Evolutionary conservation across 2,113 vertebrate species (phyloP), one percentile per base, ranked within the genome.

Genomic region (Syngnathus typhle): DNA sequence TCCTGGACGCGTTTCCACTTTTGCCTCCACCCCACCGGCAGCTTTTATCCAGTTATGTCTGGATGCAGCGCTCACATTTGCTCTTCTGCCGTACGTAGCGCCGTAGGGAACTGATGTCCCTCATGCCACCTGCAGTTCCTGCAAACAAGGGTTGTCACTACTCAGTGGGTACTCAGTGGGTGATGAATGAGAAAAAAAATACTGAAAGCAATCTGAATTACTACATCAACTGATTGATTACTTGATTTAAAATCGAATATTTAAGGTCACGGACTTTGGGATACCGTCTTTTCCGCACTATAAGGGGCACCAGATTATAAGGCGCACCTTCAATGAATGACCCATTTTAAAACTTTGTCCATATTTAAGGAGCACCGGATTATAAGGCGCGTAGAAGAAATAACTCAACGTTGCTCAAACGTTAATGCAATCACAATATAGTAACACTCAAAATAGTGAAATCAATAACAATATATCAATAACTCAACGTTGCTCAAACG

Each of bases 41-140:
- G 74, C 72, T 68, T 86, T 84, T 68, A 81, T 85, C 83, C 73
- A 68, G 83, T 84, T 86, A 75, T 58, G 61, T 81, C 72, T 78
- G 76, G 38, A 70, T 21, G 54, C 32, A 38, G 69, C 27, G 52
- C 67, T 68, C 43, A 46, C 58, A 65, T 76, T 73, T 70, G 73
- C 70, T 70, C 65, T 64, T 52, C 59, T 32, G 5, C 1, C 39
- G 65, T 66, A 69, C 43, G 65, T 66, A 69, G 38, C 64, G 18
- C 41, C 5, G 65, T 44, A 65, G 62, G 60, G 65, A 60, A 73
- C 74, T 74, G 67, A 67, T 75, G 77, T 87, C 82, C 67, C 74
- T 49, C 43, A 76, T 66, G 71, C 78, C 85, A 84, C 85, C 84
- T 84, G 85, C 72, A 72, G 85, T 73, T 73, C 71, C 39, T 73